These are phyloP conservation scores for Zaprionus kolodkinae DNA, from an alignment of 1,140 invertebrate species.

Conservation along the genomic window DNA sequence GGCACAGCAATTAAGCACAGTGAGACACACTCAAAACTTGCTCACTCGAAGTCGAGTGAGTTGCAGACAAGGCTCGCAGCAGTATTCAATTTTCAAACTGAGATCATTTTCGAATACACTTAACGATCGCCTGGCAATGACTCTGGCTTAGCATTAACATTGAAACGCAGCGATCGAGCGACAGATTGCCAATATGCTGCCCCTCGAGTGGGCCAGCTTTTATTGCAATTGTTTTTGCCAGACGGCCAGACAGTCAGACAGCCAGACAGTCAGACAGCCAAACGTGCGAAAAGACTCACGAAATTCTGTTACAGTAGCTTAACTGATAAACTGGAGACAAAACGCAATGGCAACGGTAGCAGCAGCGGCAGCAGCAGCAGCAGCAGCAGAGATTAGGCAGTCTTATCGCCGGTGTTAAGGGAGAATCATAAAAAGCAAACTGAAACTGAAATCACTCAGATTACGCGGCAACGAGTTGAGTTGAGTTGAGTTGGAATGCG, in stretches of 20 bases:
- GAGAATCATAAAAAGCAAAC: conserved; percentile 16
- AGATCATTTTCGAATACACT: conserved; percentile 34
- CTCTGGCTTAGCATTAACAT: conserved; percentile 64
- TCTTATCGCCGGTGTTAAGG: conserved; percentile 51
- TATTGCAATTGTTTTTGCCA: conserved; percentile 50
- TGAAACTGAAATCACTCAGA: conserved; percentile 33
- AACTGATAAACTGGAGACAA: conserved; percentile 57
- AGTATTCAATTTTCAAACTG: conserved; percentile 24
- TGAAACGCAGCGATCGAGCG: conserved; percentile 40
- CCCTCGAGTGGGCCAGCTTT: conserved; percentile 39
- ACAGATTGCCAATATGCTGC: conserved; percentile 20
- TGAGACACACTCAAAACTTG: conserved; percentile 63
- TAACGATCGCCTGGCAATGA: conserved; percentile 58
- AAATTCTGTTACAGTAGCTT: conserved; percentile 23
- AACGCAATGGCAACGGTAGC: conserved; percentile 28
- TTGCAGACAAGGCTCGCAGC: conserved; percentile 2
- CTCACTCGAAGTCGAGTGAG: conserved; percentile 43
- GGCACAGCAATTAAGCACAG: conserved; percentile 32
- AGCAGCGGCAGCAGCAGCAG: neutral
- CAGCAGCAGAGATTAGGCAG: conserved; percentile 19
- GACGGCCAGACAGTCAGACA: too few relatives aligned
- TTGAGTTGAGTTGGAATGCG: conserved; percentile 24
- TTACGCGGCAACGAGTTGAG: conserved; percentile 10
- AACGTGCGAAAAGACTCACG: conserved; percentile 66
- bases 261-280: too few relatives aligned